Percentiles rank a stretch among this genome's conserved stretches.
These are phyloP conservation scores for Ptychobarbus kaznakovi DNA, from an alignment of 2,797 vertebrate species.

Conservation along the genomic window DNA sequence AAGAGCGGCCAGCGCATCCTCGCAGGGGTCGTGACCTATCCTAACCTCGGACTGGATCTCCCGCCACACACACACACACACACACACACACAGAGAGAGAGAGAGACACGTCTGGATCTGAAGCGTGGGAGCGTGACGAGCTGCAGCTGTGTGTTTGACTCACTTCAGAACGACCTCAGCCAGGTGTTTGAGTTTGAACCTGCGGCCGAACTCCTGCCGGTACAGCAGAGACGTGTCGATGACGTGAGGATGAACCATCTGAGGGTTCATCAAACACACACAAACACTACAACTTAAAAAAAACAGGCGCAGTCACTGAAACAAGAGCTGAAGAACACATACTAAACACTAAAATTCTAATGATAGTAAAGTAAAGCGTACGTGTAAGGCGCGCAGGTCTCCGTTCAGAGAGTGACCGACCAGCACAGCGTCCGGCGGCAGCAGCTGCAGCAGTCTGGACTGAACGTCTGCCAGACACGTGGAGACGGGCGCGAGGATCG, in stretches of 20 bases:
- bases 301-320: background rate
- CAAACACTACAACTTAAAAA: background rate
- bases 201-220: slow-evolving; percentile 76
- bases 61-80: slow-evolving; percentile 67
- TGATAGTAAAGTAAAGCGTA: slow-evolving; percentile 51
- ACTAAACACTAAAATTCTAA: too few relatives aligned
- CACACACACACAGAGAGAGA: slow-evolving; percentile 9
- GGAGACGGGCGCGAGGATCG: slow-evolving; percentile 80
- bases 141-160: slow-evolving; percentile 58
- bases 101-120: background rate
- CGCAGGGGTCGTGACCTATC: slow-evolving; percentile 83
- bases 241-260: slow-evolving; percentile 85
- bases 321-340: background rate
- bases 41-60: slow-evolving; percentile 81
- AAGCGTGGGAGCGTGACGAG: background rate
- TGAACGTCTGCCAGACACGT: slow-evolving; percentile 85
- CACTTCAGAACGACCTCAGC: slow-evolving; percentile 85
- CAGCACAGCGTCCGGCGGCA: slow-evolving; percentile 86
- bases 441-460: slow-evolving; percentile 73
- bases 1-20: slow-evolving; percentile 86
- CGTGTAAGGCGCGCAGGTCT: slow-evolving; percentile 86
- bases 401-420: slow-evolving; percentile 89
- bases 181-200: slow-evolving; percentile 88
- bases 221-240: slow-evolving; percentile 92
- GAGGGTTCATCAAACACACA: slow-evolving; percentile 48